These are phyloP conservation scores for Neotoma lepida DNA, from an alignment of 2,113 vertebrate genomes.

Conservation along the genomic window DNA sequence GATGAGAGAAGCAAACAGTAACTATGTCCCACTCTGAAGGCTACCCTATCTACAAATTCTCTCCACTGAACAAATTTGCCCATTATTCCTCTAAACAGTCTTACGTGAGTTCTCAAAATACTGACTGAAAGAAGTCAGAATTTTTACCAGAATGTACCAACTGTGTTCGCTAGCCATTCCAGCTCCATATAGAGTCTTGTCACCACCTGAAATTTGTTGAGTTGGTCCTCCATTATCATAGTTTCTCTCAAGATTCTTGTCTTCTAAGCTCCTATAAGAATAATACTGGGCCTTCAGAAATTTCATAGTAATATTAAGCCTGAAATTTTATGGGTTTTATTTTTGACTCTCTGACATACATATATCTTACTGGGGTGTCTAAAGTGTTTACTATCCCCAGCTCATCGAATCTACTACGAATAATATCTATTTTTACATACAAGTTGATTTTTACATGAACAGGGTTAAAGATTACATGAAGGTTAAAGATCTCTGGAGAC, in stretches of 20 bases:
- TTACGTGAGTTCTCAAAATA: background rate
- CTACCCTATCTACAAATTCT: background rate
- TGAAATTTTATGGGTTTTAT: background rate
- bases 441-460: background rate
- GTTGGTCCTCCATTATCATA: background rate
- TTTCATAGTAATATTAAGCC: background rate
- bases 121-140: background rate
- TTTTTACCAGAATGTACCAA: background rate
- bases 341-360: background rate
- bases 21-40: background rate
- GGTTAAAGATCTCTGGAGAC: background rate
- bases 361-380: background rate
- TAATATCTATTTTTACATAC: background rate
- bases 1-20: background rate
- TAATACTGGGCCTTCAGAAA: background rate
- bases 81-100: background rate
- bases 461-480: background rate
- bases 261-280: background rate
- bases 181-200: background rate
- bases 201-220: background rate
- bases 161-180: background rate
- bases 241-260: background rate
- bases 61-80: background rate
- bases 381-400: background rate
- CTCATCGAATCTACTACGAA: background rate